Conservation (phyloP, 2,113 vertebrate species). For the Charadrius vociferus region DNA sequence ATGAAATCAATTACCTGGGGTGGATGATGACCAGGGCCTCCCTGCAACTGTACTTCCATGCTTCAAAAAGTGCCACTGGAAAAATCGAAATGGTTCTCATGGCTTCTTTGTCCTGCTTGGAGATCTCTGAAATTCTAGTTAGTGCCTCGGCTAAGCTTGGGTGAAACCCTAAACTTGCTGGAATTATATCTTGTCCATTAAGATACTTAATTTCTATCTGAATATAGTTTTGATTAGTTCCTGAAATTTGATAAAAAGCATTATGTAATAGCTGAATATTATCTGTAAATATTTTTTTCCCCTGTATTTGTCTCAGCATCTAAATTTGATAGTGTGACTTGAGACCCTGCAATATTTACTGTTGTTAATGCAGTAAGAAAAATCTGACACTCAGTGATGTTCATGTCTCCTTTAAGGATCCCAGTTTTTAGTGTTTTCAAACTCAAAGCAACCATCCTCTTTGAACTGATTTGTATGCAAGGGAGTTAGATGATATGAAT, state of each 20-base stretch:
- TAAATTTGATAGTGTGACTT: not conserved
- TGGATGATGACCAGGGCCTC: not conserved
- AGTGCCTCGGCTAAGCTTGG: not conserved
- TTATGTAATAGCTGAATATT: not conserved
- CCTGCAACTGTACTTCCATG: not conserved
- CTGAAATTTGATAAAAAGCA: not conserved
- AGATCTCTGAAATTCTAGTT: not conserved
- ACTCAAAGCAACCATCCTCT: not conserved
- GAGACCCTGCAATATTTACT: not conserved
- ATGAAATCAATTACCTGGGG: not conserved
- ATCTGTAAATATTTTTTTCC: not conserved
- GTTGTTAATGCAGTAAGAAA: not conserved
- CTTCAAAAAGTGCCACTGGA: not conserved
- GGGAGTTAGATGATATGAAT: not conserved
- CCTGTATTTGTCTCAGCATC: not conserved
- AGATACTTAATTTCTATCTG: not conserved
- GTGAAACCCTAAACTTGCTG: not conserved
- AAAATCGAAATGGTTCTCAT: not conserved
- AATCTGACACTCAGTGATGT: not conserved
- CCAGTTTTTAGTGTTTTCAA: not conserved
- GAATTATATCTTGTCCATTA: not conserved
- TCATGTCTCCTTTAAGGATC: not conserved
- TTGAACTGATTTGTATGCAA: not conserved
- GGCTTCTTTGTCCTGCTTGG: not conserved
- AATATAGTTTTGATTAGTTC: not conserved